Evolutionary conservation across 2,888 invertebrate species (phyloP).

Genomic region (Steinernema scapterisci): DNA sequence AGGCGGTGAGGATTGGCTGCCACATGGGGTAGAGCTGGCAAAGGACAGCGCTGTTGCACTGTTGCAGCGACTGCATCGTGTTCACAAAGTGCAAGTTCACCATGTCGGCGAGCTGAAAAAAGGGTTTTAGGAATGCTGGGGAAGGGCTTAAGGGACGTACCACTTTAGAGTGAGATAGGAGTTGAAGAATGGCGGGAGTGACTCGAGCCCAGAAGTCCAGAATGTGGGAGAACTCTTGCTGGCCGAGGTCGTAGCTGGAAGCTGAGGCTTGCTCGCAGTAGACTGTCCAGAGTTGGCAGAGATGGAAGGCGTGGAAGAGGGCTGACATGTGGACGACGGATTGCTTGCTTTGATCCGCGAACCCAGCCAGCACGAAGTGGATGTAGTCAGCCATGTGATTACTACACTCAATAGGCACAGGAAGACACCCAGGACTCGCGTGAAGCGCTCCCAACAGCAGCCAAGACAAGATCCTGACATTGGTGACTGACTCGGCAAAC

Average conservation of each 20-base stretch:
- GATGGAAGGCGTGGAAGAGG: conserved; percentile 91
- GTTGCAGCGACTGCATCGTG: conserved; percentile 88
- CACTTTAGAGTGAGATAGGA: conserved; percentile 87
- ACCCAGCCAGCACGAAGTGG: conserved; percentile 92
- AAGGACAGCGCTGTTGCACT: conserved; percentile 89
- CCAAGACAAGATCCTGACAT: conserved; percentile 93
- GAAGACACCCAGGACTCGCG: conserved; percentile 68
- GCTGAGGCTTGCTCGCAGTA: conserved; percentile 87
- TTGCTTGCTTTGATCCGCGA: conserved; percentile 91
- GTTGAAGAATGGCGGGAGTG: conserved; percentile 89
- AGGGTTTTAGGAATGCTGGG: not conserved
- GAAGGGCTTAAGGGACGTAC: conserved; percentile 71
- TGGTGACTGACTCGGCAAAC: conserved; percentile 72
- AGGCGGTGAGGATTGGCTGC: conserved; percentile 93
- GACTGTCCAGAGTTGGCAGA: conserved; percentile 97
- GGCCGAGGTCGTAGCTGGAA: conserved; percentile 66
- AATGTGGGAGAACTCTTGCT: conserved; percentile 43
- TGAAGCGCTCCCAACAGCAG: conserved; percentile 89
- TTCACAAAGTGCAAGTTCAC: conserved; percentile 95
- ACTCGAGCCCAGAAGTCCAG: conserved; percentile 99
- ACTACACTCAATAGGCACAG: conserved; percentile 92
- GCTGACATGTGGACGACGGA: conserved; percentile 93
- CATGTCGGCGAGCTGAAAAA: conserved; percentile 86
- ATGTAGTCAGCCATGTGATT: conserved; percentile 96
- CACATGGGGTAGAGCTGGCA: conserved; percentile 90